Base-by-base conservation (phyloP, 2,797 vertebrate species). In the Microchirus variegatus region DNA sequence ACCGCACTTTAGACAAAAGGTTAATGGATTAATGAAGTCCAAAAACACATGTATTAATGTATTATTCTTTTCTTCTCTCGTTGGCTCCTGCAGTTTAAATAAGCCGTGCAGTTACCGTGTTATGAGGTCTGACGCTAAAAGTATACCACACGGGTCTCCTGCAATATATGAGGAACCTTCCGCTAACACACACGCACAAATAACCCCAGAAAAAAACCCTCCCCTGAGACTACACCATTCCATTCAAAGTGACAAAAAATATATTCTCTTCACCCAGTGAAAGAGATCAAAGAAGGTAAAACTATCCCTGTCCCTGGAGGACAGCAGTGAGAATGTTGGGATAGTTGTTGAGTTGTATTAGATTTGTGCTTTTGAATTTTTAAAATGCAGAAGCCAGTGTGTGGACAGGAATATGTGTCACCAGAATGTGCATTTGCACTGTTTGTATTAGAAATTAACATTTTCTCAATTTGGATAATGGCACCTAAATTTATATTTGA, bases 201-300 rank as follows among this genome's bases (percentile, higher is more conserved):
- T 8, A 73, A 61, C 17, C 57, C 59, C 40, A 59, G 38, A 67
- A 59, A 73, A 22, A 22, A 55, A 48, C 17, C 17, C 17, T 78
- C 72, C 60, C 65, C 35, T 50, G 75, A 65, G 67, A 67, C 56
- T 71, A 63, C 53, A 66, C 31, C 3, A 5, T 45, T 74, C 61
- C 17, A 54, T 63, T 73, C 70, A 65, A 48, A 42, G 43, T 57
- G 46, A 71, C 61, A 63, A 70, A 68, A 31, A 78, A 52, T 18
- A 44, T 13, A 53, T 62, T 60, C 45, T 59, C 36, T 62, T 61
- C 63, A 59, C 44, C 63, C 38, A 71, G 57, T 63, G 18, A 60
- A 12, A 74, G 54, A 48, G 53, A 35, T 26, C 51, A 40, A 49
- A 43, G 15, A 53, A 22, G 37, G 52, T 42, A 54, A 48, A 73